Percentiles rank a stretch among this genome's conserved stretches.
phyloP scores from a whole-genome alignment of 2,797 vertebrate genomes.

The Enteromius treurensis region DNA sequence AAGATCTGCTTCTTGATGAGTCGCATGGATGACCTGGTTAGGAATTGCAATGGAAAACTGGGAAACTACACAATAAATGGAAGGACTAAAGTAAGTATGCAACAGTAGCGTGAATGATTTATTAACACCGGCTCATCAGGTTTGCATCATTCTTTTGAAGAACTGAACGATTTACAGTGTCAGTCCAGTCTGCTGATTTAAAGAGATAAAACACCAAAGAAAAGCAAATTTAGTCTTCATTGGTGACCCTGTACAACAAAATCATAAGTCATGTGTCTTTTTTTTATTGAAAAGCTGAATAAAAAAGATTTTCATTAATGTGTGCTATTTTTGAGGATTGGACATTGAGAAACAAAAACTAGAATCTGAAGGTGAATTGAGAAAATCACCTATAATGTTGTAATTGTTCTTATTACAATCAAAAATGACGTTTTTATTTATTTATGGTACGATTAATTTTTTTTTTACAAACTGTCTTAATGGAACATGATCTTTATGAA shows the following conservation, averaged over 20 bases:
- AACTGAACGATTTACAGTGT: neutral
- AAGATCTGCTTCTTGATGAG: slow-evolving; percentile 92
- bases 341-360: too few relatives aligned
- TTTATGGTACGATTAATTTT: too few relatives aligned
- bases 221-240: too few relatives aligned
- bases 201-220: neutral
- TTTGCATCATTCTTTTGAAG: neutral
- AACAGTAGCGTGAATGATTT: neutral
- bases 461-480: too few relatives aligned
- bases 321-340: too few relatives aligned
- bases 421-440: too few relatives aligned
- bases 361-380: neutral
- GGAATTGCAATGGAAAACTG: slow-evolving; percentile 94
- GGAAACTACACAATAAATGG: slow-evolving; percentile 96
- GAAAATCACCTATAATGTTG: neutral
- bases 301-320: too few relatives aligned
- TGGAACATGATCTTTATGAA: neutral
- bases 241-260: too few relatives aligned
- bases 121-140: neutral
- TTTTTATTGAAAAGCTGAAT: too few relatives aligned
- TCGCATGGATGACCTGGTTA: slow-evolving; percentile 95
- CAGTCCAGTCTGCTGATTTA: neutral
- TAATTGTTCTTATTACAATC: neutral
- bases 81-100: slow-evolving; percentile 93
- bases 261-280: too few relatives aligned